Base-by-base conservation (phyloP, 2,888 invertebrate genomes). In the Fabriciana adippe region DNA sequence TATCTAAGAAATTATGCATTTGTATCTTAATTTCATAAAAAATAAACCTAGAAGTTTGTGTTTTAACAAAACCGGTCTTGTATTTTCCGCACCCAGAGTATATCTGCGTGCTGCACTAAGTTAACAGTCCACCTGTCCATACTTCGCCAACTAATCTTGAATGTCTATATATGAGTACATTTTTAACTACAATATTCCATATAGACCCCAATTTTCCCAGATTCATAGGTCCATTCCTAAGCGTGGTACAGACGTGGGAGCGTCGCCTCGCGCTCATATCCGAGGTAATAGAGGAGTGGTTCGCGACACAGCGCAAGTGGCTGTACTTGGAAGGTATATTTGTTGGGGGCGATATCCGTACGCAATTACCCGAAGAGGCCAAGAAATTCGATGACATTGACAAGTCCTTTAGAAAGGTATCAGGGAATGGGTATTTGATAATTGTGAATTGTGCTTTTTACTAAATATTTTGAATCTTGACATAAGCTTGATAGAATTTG, bases 271-370 rank as follows among this genome's bases (percentile, higher is more conserved):
- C 97, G 0, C 93, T 95, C 11, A 96, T 98, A 69, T 95, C 96
- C 0, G 97, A 98, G 86, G 97, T 98, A 6, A 94, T 98, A 2
- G 97, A 97, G 69, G 96, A 96, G 74, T 98, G 98, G 98, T 90
- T 96, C 81, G 94, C 95, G 3, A 95, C 97, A 3, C 98, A 98
- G 83, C 93, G 96, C 68, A 98, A 97, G 83, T 98, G 98, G 98
- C 93, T 98, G 73, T 97, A 98, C 81, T 90, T 98, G 73, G 98
- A 98, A 82, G 97, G 97, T 0, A 98, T 98, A 71, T 98, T 98
- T 83, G 95, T 97, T 0, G 97, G 97, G 0, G 97, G 97, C 6
- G 98, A 98, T 81, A 98, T 98, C 73, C 93, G 97, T 61, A 87
- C 94, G 0, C 98, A 98, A 80, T 88, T 98, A 64, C 97, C 98